These are phyloP conservation scores for Ptychochromis oligacanthus DNA, from an alignment of 2,113 vertebrate genomes.

Conservation along the genomic window DNA sequence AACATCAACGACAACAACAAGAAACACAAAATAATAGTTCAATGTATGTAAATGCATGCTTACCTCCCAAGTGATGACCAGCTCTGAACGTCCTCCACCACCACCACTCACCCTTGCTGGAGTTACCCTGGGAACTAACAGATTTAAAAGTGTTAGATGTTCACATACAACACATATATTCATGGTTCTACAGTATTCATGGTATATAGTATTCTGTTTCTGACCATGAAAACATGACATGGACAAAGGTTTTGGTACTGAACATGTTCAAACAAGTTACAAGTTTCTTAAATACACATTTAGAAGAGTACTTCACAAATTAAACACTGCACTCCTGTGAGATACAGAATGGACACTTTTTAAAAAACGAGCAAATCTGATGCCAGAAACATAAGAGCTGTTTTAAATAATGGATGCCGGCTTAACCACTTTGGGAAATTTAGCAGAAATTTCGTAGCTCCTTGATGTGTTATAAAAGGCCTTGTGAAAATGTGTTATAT, in stretches of 20 bases:
- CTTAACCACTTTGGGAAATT: no score
- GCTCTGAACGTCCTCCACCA: conserved; percentile 91
- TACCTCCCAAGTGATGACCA: conserved; percentile 98
- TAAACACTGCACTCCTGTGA: neutral
- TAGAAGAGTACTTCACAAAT: neutral
- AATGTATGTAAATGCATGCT: conserved; percentile 21
- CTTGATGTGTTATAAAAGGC: no score
- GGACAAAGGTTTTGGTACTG: neutral
- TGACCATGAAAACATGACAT: neutral
- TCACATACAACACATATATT: neutral
- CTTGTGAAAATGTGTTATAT: no score
- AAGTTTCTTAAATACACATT: neutral
- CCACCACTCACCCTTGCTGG: conserved; percentile 93
- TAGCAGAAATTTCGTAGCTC: no score
- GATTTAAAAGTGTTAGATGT: neutral
- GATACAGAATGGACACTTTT: no score
- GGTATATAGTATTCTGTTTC: neutral
- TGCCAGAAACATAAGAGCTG: no score
- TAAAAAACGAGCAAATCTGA: no score
- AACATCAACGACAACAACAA: rapidly evolving
- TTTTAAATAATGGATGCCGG: no score
- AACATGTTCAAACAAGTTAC: neutral
- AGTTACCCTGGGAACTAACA: conserved; percentile 89
- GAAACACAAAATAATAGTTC: neutral
- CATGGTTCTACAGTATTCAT: neutral